Base-by-base conservation (phyloP, 2,113 vertebrate genomes). In the Promerops cafer region DNA sequence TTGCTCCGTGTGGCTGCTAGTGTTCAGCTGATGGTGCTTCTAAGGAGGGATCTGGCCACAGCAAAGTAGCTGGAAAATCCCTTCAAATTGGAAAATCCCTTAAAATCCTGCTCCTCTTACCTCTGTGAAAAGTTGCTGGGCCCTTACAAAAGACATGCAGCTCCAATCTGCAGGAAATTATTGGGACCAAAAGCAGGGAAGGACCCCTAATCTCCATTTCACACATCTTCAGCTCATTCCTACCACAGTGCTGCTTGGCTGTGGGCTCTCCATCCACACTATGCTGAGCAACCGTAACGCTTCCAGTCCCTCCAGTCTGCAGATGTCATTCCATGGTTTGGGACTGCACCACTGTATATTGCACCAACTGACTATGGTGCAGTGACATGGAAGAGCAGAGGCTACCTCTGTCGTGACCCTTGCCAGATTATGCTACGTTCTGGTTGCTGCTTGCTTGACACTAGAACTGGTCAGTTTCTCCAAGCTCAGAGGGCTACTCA, bases 321-420 rank as follows among this genome's bases (percentile, higher is more conserved):
- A 35, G 33, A n/a, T 74, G 45, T 0, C 0, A 1, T 50, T 26
- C 37, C 8, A 6, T 0, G 0, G 31, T n/a, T 78, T 70, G 65
- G 7, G 22, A 40, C 13, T 3, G 4, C 1, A 0, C 30, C 0
- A 4, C 31, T 6, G 35, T 7, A 1, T 40, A 1, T 35, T 33
- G 0, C 3, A 2, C 22, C 17, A 20, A 5, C 27, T 60, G 24
- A 19, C 7, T 2, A 1, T 1, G 3, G 13, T 2, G 13, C 18
- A 16, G 35, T 23, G 47, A 24, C 6, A 3, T 5, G n/a, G n/a
- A 33, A 16, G 42, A 54, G 49, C 19, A 18, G 0, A 5, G 26
- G 52, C 8, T 50, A 37, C 42, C n/a, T 9, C 27, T 3, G 3
- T 23, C 1, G 4, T 53, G 31, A 26, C 8, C 20, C 40, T 35